These are phyloP conservation scores for Seriola aureovittata DNA, from an alignment of 2,113 vertebrate species.

Conservation along the genomic window DNA sequence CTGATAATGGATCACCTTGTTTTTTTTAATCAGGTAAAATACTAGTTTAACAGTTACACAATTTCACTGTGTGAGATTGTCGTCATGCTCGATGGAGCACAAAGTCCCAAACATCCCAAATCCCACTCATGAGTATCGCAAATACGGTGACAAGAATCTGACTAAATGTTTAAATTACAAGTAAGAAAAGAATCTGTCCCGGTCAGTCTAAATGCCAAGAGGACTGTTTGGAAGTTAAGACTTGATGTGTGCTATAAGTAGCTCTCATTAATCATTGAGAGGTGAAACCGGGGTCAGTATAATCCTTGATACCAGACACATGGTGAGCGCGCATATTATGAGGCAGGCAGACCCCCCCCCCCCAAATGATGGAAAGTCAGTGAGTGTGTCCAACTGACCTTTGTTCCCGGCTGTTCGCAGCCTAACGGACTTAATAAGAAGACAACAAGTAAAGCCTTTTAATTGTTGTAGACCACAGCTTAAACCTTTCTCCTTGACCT, in stretches of 20 bases:
- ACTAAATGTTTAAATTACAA: background rate
- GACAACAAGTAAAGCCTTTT: background rate
- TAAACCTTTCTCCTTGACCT: background rate
- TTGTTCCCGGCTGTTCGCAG: background rate
- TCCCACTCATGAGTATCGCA: background rate
- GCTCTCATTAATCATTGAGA: too few species aligned
- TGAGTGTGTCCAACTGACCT: too few species aligned
- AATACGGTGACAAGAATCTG: background rate
- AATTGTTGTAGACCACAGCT: background rate
- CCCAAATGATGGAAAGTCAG: too few species aligned
- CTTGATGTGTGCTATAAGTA: background rate
- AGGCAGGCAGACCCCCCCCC: too few species aligned
- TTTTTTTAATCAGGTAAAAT: background rate
- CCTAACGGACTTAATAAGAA: background rate
- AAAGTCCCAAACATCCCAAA: background rate
- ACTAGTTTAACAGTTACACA: background rate
- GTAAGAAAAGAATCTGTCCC: background rate
- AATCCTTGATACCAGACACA: too few species aligned
- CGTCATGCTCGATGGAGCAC: background rate
- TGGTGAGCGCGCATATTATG: too few species aligned
- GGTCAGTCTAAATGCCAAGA: too few species aligned
- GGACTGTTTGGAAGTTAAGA: too few species aligned
- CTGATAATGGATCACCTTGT: background rate
- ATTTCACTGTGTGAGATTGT: too few species aligned
- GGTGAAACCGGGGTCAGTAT: too few species aligned